Conservation (phyloP, 2,888 invertebrate genomes). For the Labia minor region DNA sequence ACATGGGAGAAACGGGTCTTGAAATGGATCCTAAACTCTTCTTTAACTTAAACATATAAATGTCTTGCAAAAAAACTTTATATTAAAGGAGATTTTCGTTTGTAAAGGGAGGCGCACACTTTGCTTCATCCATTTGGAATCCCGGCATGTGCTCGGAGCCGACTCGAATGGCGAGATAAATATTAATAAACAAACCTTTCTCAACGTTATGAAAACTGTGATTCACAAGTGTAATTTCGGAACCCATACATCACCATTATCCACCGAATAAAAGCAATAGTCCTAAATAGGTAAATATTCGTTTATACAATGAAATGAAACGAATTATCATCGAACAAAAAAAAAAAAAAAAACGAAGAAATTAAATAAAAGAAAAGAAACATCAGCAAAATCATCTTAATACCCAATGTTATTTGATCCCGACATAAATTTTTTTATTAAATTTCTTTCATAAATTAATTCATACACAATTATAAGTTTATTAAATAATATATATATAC, state of each 20-base stretch:
- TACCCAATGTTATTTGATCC: no score
- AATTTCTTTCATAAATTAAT: no score
- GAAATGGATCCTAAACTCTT: constrained; percentile 13
- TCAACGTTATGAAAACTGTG: constrained; percentile 1
- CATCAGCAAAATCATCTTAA: neutral
- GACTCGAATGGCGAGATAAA: constrained; percentile 7
- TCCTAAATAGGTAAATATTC: neutral
- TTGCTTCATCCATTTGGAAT: neutral
- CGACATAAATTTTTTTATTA: no score
- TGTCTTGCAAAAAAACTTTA: neutral
- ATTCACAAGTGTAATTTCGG: constrained; percentile 8
- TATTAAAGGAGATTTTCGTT: constrained; percentile 13
- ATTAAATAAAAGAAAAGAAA: neutral
- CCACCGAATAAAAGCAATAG: neutral
- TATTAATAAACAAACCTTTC: constrained; percentile 13
- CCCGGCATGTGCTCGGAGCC: constrained; percentile 5
- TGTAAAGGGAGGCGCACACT: neutral
- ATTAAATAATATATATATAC: no score
- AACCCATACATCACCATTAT: neutral
- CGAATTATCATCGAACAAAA: neutral
- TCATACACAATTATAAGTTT: no score
- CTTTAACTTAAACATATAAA: constrained; percentile 13
- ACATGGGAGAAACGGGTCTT: neutral
- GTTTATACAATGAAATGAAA: neutral
- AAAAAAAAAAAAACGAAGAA: neutral